These are phyloP conservation scores for Misgurnus anguillicaudatus DNA, from an alignment of 2,113 vertebrate species.

Conservation along the genomic window DNA sequence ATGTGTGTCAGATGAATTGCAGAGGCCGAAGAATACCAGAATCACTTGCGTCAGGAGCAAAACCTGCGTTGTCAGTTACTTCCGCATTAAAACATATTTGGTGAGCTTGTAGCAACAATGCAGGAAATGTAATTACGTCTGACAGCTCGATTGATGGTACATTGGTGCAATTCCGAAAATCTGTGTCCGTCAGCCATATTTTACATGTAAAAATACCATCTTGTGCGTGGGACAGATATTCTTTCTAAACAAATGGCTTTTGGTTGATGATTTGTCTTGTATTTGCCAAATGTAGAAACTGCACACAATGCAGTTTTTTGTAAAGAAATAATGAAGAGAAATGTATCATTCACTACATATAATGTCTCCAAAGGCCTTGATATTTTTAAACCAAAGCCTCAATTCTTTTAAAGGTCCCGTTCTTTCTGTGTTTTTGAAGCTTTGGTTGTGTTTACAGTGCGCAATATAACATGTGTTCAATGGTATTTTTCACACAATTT, in stretches of 20 bases:
- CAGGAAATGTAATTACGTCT: conserved; percentile 70
- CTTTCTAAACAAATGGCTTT: conserved; percentile 45
- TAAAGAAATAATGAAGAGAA: conserved; percentile 37
- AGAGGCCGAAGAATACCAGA: conserved; percentile 56
- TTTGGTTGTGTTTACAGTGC: too few species aligned
- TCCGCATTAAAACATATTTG: conserved; percentile 65
- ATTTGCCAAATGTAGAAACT: conserved; percentile 61
- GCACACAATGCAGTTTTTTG: conserved; percentile 55
- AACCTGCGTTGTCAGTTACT: conserved; percentile 68
- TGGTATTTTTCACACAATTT: too few species aligned
- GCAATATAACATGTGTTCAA: too few species aligned
- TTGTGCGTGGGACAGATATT: neutral
- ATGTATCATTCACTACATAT: conserved; percentile 1
- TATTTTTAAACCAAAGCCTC: too few species aligned
- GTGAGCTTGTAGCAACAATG: conserved; percentile 65
- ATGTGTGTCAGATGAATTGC: conserved; percentile 68
- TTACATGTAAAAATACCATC: conserved; percentile 49
- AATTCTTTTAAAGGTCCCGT: too few species aligned
- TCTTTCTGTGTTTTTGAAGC: too few species aligned
- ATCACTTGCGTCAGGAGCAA: conserved; percentile 30
- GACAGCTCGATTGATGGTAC: conserved; percentile 73
- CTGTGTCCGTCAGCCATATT: conserved; percentile 70
- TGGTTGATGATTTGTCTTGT: conserved; percentile 63
- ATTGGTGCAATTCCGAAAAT: conserved; percentile 64
- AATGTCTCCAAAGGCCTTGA: too few species aligned